A percentile compares a stretch with the other conserved stretches of the same genome.
phyloP scores from a whole-genome alignment of 1,140 invertebrate species.

The Drosophila bocki region DNA sequence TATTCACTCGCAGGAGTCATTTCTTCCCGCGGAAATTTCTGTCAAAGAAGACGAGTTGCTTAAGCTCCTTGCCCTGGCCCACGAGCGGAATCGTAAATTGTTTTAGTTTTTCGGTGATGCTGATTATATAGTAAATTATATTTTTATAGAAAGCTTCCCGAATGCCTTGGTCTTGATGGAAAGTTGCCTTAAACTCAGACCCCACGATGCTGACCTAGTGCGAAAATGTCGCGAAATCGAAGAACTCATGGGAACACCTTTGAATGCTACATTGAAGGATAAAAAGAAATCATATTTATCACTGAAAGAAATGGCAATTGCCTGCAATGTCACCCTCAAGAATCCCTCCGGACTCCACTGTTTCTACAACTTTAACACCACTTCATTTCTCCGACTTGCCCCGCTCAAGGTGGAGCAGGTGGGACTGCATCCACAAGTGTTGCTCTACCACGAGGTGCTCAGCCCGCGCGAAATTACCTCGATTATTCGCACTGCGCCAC shows the following conservation, averaged over 20 bases:
- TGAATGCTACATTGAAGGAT: neutral
- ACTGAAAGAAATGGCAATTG: neutral
- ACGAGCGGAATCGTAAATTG: conserved; percentile 9
- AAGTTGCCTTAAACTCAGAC: neutral
- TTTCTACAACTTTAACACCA: conserved; percentile 89
- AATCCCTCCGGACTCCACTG: conserved; percentile 88
- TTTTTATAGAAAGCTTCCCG: conserved; percentile 21
- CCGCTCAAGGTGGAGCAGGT: conserved; percentile 96
- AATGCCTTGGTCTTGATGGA: conserved; percentile 20
- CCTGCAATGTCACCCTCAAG: neutral
- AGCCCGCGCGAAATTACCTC: conserved; percentile 90
- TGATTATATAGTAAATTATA: neutral
- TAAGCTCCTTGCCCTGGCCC: neutral
- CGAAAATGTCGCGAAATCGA: neutral
- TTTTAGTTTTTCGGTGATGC: conserved; percentile 1
- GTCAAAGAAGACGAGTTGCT: neutral
- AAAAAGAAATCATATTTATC: rapidly evolving
- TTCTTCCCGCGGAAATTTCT: neutral
- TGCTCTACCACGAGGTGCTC: conserved; percentile 95
- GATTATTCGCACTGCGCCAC: neutral
- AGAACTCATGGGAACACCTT: no score
- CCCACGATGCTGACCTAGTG: neutral
- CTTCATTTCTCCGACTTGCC: conserved; percentile 91
- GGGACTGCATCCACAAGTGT: conserved; percentile 92
- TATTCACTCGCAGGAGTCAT: neutral